phyloP scores from a whole-genome alignment of 2,797 vertebrate species.

The Channa striata region DNA sequence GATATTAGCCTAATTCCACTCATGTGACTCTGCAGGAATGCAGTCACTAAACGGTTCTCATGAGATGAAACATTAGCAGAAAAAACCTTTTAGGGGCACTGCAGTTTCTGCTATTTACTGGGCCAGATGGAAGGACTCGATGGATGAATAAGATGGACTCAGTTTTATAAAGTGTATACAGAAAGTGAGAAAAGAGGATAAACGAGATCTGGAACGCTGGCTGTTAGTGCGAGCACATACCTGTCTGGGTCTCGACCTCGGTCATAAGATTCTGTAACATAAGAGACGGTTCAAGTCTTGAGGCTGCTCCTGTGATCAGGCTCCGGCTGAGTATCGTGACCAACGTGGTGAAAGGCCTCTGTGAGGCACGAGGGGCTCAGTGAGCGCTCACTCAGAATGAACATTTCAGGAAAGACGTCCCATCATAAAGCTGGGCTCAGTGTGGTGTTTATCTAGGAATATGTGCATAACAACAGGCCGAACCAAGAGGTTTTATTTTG shows the following conservation, averaged over 20 bases:
- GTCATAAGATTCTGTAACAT: conserved; percentile 49
- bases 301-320: conserved; percentile 1
- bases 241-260: background rate
- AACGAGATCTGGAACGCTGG: conserved; percentile 13
- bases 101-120: background rate
- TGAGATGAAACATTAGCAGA: conserved; percentile 21
- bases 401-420: background rate
- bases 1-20: conserved; percentile 63
- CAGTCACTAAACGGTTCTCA: conserved; percentile 1
- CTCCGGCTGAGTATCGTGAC: conserved; percentile 39
- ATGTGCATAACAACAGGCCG: background rate
- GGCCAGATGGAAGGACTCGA: no score
- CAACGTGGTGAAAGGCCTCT: background rate
- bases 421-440: background rate
- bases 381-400: background rate
- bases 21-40: conserved; percentile 61
- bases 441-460: background rate
- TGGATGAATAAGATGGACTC: background rate
- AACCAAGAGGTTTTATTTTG: no score
- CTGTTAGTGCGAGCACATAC: conserved; percentile 2
- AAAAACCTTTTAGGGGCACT: background rate
- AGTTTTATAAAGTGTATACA: background rate
- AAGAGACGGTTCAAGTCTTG: background rate
- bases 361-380: background rate
- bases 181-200: background rate